Percentiles rank a stretch among this genome's conserved stretches.
Conservation (phyloP, 2,888 invertebrate species). For the Mesorhabditis belari region DNA sequence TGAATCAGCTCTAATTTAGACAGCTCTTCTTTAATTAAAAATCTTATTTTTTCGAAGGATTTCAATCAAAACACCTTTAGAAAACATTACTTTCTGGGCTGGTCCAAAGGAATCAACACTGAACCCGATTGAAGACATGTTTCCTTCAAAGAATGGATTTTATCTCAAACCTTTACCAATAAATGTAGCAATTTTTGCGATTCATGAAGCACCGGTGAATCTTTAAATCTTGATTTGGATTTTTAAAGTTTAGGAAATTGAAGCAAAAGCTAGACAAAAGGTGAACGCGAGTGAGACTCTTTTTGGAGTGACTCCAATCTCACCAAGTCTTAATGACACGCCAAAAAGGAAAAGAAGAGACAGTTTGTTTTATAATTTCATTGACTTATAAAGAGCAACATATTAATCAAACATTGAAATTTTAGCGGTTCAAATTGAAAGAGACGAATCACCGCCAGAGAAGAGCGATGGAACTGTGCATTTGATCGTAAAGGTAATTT, state of each 20-base stretch:
- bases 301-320: constrained; percentile 18
- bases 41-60: too few species aligned
- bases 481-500: neutral
- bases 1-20: too few species aligned
- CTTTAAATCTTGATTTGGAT: neutral
- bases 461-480: neutral
- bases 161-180: constrained; percentile 43
- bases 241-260: constrained; percentile 16
- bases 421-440: too few species aligned
- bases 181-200: constrained; percentile 36
- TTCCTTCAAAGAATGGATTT: constrained; percentile 49
- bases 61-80: constrained; percentile 30
- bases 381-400: too few species aligned
- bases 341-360: neutral
- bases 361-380: neutral
- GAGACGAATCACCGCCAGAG: too few species aligned
- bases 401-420: too few species aligned
- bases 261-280: constrained; percentile 16
- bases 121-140: constrained; percentile 34
- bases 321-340: neutral
- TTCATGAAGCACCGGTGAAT: constrained; percentile 20
- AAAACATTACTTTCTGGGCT: constrained; percentile 52
- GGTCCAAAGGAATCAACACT: constrained; percentile 41
- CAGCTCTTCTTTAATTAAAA: too few species aligned
- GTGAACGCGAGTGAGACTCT: constrained; percentile 13